Evolutionary conservation across 2,113 vertebrate species (phyloP).

Genomic region (Microcebus ravelobensis): DNA sequence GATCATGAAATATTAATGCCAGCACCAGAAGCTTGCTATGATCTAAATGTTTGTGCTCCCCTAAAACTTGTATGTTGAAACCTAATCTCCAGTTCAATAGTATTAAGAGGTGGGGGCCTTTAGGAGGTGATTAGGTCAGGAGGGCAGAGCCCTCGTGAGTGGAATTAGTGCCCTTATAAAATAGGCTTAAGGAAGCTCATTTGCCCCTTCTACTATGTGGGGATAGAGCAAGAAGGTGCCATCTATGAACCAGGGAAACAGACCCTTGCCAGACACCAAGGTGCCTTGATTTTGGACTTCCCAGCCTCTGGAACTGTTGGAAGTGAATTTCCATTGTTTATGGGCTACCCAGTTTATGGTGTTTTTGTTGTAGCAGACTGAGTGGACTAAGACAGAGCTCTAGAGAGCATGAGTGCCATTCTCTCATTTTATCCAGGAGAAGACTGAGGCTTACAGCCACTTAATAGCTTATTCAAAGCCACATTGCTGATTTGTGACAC

Average conservation of each 20-base stretch:
- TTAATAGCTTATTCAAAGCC: neutral
- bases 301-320: neutral
- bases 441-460: neutral
- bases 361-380: neutral
- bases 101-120: neutral
- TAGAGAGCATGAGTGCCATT: neutral
- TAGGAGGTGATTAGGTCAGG: neutral
- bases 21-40: neutral
- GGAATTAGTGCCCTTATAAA: neutral
- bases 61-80: neutral
- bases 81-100: neutral
- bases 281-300: neutral
- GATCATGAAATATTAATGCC: neutral
- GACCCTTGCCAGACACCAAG: neutral
- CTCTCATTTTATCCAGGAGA: slow-evolving; percentile 24
- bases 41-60: neutral
- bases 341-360: neutral
- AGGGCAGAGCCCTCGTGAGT: neutral
- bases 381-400: neutral
- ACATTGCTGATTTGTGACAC: slow-evolving; percentile 14
- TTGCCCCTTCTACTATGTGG: neutral
- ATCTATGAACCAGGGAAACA: neutral
- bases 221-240: neutral
- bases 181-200: neutral
- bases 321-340: neutral